Conservation (phyloP, 2,888 invertebrate genomes). For the Drosophila neonasuta region DNA sequence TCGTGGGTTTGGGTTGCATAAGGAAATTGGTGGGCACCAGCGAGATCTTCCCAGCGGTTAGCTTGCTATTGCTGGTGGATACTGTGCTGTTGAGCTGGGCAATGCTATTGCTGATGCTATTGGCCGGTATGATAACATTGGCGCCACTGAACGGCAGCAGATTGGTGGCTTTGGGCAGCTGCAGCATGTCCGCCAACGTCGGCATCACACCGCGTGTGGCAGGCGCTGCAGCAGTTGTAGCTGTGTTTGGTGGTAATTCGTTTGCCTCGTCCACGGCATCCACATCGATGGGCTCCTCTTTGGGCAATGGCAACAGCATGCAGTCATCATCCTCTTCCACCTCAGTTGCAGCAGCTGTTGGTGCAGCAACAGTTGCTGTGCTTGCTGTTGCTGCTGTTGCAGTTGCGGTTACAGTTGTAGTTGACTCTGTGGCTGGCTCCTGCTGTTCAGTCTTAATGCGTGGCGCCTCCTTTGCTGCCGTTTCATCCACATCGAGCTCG, state of each 20-base stretch:
- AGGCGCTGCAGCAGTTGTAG: not conserved
- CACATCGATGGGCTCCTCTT: constrained; percentile 82
- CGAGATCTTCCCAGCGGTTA: constrained; percentile 79
- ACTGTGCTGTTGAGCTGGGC: constrained; percentile 40
- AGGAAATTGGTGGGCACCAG: constrained; percentile 82
- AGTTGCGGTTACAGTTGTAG: constrained; percentile 5
- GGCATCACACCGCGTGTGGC: constrained; percentile 49
- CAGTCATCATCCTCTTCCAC: constrained; percentile 62
- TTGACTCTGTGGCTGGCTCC: constrained; percentile 17
- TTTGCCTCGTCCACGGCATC: constrained; percentile 71
- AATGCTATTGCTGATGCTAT: constrained; percentile 50
- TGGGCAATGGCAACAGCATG: constrained; percentile 69
- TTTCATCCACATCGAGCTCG: constrained; percentile 53
- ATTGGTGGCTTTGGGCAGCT: constrained; percentile 63
- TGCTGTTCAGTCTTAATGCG: constrained; percentile 64
- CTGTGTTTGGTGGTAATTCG: not conserved
- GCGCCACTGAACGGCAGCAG: constrained; percentile 47
- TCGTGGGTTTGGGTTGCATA: constrained; percentile 74
- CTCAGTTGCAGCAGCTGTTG: constrained; percentile 25
- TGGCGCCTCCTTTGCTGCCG: constrained; percentile 19
- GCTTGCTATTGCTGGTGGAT: constrained; percentile 39
- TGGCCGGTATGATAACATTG: constrained; percentile 55
- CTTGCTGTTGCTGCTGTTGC: constrained; percentile 2
- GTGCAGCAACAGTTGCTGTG: constrained; percentile 1
- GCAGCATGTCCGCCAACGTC: constrained; percentile 72